Evolutionary conservation across 2,113 vertebrate species (phyloP).

Genomic region (Andinoacara biseriatus): DNA sequence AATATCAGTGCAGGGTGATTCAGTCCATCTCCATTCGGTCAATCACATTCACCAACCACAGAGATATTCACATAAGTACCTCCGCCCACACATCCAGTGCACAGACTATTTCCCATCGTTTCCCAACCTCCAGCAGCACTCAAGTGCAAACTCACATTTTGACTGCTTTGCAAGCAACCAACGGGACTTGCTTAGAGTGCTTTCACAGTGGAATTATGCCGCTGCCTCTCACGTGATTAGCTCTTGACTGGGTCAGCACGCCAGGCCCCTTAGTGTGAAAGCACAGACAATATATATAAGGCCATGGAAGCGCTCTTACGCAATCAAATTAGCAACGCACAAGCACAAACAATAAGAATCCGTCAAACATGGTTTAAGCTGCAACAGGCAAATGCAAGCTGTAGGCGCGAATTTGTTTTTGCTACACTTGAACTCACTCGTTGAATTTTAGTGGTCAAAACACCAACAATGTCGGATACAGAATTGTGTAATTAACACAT

Average conservation of each 20-base stretch:
- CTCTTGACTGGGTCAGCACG: constrained; percentile 30
- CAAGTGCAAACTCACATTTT: constrained; percentile 19
- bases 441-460: constrained; percentile 10
- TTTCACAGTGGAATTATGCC: constrained; percentile 40
- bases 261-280: background rate
- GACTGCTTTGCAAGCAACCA: constrained; percentile 22
- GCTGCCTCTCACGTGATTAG: constrained; percentile 29
- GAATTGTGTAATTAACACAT: background rate
- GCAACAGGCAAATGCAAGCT: constrained; percentile 9
- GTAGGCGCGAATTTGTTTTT: constrained; percentile 1
- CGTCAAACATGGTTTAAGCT: constrained; percentile 18
- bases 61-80: constrained; percentile 25
- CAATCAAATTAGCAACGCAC: constrained; percentile 23
- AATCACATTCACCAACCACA: constrained; percentile 41
- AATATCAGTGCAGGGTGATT: constrained; percentile 27
- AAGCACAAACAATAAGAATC: constrained; percentile 1
- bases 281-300: constrained; percentile 10
- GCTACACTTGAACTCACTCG: constrained; percentile 14
- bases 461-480: constrained; percentile 29
- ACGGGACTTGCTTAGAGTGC: constrained; percentile 21
- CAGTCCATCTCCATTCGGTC: constrained; percentile 35
- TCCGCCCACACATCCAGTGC: constrained; percentile 32
- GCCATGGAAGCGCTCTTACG: background rate
- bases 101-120: constrained; percentile 18
- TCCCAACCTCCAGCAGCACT: constrained; percentile 20